Conservation (phyloP, 2,113 vertebrate species). For the Hypomesus transpacificus region DNA sequence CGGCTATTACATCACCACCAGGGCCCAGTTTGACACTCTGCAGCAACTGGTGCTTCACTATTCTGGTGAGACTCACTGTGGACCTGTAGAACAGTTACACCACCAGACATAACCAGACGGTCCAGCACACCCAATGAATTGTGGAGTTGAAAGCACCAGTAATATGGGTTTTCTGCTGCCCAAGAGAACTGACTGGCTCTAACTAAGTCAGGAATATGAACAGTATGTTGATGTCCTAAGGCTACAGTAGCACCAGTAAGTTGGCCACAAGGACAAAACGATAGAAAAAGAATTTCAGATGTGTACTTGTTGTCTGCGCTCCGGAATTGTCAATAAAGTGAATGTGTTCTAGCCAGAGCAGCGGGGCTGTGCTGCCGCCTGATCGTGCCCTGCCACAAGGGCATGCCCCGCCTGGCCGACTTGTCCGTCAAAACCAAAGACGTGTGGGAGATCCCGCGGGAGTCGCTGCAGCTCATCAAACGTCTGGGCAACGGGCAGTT, state of each 20-base stretch:
- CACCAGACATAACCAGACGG: not conserved
- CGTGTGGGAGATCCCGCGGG: conserved; percentile 99
- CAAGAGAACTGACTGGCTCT: too few species aligned
- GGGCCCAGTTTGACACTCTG: conserved; percentile 97
- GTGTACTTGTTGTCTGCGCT: not conserved
- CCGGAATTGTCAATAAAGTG: not conserved
- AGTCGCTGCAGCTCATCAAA: conserved; percentile 99
- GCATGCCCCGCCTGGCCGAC: conserved; percentile 98
- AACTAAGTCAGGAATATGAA: too few species aligned
- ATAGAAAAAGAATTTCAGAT: not conserved
- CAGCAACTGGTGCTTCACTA: conserved; percentile 98
- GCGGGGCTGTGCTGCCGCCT: conserved; percentile 97
- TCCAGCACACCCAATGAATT: too few species aligned
- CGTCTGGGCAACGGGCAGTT: conserved; percentile 99
- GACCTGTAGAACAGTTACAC: not conserved
- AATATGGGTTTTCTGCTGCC: too few species aligned
- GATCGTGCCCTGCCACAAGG: conserved; percentile 98
- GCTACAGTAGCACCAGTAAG: too few species aligned
- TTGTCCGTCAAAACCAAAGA: conserved; percentile 99
- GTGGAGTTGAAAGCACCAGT: too few species aligned
- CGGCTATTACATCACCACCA: conserved; percentile 97
- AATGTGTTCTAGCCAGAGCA: conserved; percentile 82
- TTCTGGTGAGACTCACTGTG: conserved; percentile 77
- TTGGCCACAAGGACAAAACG: too few species aligned
- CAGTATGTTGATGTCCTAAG: too few species aligned